Evolutionary conservation across 1,140 invertebrate genomes (phyloP).

Genomic region (Caerostris darwini): DNA sequence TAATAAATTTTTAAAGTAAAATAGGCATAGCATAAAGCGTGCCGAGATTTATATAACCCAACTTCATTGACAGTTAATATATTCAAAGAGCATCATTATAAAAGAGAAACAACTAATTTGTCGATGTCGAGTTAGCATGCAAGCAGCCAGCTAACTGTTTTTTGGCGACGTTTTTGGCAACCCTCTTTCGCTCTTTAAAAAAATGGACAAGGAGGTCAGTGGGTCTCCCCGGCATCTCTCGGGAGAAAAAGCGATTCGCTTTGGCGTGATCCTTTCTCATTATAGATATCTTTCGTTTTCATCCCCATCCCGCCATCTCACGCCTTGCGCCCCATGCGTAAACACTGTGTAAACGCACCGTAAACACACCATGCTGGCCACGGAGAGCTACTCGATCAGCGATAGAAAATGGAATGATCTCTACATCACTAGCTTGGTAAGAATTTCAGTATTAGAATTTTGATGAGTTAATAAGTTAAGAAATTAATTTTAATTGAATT

Average conservation of each 20-base stretch:
- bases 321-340: neutral
- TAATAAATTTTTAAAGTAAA: too few species aligned
- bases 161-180: conserved; percentile 14
- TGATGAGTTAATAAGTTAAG: too few species aligned
- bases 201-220: conserved; percentile 69
- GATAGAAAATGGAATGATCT: conserved; percentile 54
- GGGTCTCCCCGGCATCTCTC: conserved; percentile 17
- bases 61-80: too few species aligned
- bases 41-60: too few species aligned
- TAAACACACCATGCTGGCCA: conserved; percentile 50
- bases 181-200: neutral
- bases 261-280: neutral
- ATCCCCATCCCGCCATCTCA: neutral
- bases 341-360: neutral
- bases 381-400: conserved; percentile 30
- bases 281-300: conserved; percentile 15
- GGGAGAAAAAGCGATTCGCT: neutral
- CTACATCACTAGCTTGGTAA: conserved; percentile 50
- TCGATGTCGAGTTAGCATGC: too few species aligned
- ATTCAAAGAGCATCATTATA: too few species aligned
- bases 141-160: neutral
- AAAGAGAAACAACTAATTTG: too few species aligned
- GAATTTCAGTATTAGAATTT: neutral
- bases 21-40: too few species aligned
- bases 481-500: too few species aligned